Conservation (phyloP, 2,888 invertebrate species). For the Allophyes oxyacanthae region DNA sequence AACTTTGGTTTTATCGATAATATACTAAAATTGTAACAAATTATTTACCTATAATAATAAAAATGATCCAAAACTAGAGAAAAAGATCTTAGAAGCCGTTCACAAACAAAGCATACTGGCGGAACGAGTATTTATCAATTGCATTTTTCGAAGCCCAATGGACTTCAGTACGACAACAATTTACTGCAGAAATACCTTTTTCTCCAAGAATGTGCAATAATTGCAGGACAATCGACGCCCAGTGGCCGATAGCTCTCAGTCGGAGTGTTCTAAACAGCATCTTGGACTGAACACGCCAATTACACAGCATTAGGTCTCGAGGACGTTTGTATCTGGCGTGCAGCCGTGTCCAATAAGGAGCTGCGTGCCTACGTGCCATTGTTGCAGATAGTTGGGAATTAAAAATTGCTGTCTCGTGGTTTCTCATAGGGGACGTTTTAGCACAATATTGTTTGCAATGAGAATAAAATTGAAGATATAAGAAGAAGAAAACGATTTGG, state of each 20-base stretch:
- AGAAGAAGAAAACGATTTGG: too few species aligned
- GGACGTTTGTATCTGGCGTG: constrained; percentile 55
- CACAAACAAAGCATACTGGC: too few species aligned
- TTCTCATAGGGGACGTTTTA: constrained; percentile 6
- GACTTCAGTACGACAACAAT: constrained; percentile 22
- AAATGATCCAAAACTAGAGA: too few species aligned
- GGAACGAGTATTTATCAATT: background rate
- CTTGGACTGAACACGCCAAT: constrained; percentile 59
- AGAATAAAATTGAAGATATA: too few species aligned
- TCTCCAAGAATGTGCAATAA: constrained; percentile 41
- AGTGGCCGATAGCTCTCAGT: constrained; percentile 48
- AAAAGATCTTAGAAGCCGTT: too few species aligned
- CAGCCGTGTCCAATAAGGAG: constrained; percentile 48
- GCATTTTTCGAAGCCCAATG: constrained; percentile 18
- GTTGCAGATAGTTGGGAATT: constrained; percentile 34
- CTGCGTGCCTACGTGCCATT: constrained; percentile 43
- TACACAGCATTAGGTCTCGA: constrained; percentile 59
- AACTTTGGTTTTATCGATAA: too few species aligned
- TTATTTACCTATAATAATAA: too few species aligned
- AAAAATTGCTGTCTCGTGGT: constrained; percentile 31
- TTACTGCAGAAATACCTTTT: constrained; percentile 29
- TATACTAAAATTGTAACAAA: too few species aligned
- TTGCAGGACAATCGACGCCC: constrained; percentile 44
- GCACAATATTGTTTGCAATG: constrained; percentile 5
- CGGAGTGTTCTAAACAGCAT: constrained; percentile 52